Conservation (phyloP, 2,888 invertebrate genomes). For the Cantharis rufa region DNA sequence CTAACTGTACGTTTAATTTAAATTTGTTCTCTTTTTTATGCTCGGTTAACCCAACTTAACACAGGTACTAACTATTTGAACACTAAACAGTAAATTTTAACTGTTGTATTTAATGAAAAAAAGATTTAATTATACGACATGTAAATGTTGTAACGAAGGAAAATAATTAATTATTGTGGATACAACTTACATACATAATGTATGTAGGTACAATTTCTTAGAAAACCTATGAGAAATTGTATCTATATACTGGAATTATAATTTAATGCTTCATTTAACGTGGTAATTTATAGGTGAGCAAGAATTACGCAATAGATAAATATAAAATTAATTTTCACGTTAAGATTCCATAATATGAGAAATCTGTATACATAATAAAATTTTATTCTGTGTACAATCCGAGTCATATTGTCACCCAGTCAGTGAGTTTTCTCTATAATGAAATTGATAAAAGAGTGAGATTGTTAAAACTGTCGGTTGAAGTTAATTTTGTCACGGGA, state of each 20-base stretch:
- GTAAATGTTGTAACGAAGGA: neutral
- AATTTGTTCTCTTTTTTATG: neutral
- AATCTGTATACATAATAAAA: neutral
- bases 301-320: neutral
- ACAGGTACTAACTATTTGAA: neutral
- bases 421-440: too few species aligned
- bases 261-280: neutral
- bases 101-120: neutral
- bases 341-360: neutral
- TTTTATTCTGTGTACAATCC: neutral
- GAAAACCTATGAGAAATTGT: neutral
- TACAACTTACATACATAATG: neutral
- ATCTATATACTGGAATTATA: neutral
- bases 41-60: neutral
- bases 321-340: neutral
- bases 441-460: too few species aligned
- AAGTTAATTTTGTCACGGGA: too few species aligned
- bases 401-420: too few species aligned
- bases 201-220: neutral
- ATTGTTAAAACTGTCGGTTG: too few species aligned
- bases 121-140: neutral
- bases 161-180: neutral
- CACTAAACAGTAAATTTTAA: neutral
- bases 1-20: neutral
- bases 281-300: neutral